A percentile compares a stretch with the other conserved stretches of the same genome.
Evolutionary conservation across 37 sponge, comb jelly and placozoan genomes (phyloP).

Genomic region (Sycon ciliatum): DNA sequence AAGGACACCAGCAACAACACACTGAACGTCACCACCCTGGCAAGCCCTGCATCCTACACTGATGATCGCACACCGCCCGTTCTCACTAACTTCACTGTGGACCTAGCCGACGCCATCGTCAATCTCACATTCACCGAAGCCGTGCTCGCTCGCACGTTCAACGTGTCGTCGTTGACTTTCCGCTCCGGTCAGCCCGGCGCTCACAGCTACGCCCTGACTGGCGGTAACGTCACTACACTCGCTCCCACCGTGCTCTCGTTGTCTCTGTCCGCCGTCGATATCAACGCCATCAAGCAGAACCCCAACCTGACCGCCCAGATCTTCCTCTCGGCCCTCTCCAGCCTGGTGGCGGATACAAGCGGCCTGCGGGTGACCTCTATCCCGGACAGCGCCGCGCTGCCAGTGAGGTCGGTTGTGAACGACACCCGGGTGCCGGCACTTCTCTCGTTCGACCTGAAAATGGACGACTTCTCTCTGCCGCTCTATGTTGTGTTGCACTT

Average conservation of each 20-base stretch:
- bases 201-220: conserved; percentile 13
- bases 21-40: no score
- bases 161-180: conserved; percentile 26
- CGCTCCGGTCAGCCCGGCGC: neutral
- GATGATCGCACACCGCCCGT: conserved; percentile 54
- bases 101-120: conserved; percentile 52
- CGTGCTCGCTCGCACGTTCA: conserved; percentile 45
- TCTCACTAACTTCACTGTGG: conserved; percentile 36
- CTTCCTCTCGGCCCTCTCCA: neutral
- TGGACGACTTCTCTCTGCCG: conserved; percentile 3
- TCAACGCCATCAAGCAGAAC: conserved; percentile 68
- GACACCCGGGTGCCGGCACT: neutral
- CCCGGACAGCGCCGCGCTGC: conserved; percentile 15
- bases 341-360: conserved; percentile 45
- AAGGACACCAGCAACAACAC: no score
- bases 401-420: conserved; percentile 1
- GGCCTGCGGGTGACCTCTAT: conserved; percentile 33
- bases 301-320: conserved; percentile 17
- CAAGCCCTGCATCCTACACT: conserved; percentile 27
- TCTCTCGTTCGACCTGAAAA: neutral
- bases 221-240: conserved; percentile 32
- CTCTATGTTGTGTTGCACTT: neutral
- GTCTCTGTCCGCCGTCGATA: conserved; percentile 23
- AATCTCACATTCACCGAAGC: conserved; percentile 65
- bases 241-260: conserved; percentile 19